phyloP scores from a whole-genome alignment of 2,113 vertebrate species.

The Tragelaphus strepsiceros region DNA sequence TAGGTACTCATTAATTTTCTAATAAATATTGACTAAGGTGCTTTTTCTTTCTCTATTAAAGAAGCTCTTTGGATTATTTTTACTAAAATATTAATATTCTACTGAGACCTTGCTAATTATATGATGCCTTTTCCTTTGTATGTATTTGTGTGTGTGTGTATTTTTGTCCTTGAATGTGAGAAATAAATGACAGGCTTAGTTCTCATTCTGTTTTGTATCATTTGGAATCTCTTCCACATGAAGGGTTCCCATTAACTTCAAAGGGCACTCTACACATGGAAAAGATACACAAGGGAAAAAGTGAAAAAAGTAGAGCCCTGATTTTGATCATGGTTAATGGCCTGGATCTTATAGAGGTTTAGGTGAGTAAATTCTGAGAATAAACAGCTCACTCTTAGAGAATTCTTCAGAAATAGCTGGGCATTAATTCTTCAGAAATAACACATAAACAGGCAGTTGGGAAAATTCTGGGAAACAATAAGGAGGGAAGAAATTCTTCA shows the following conservation, averaged over 20 bases:
- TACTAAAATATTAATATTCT: background rate
- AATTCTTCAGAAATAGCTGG: background rate
- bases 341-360: constrained; percentile 35
- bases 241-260: constrained; percentile 59
- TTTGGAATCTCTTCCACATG: constrained; percentile 71
- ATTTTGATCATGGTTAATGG: constrained; percentile 67
- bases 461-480: background rate
- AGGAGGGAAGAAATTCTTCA: background rate
- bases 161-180: constrained; percentile 45
- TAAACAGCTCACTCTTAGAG: constrained; percentile 28
- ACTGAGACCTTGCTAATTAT: background rate
- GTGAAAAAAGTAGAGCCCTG: constrained; percentile 16
- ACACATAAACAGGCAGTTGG: background rate
- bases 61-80: constrained; percentile 14
- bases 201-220: constrained; percentile 66
- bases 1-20: background rate
- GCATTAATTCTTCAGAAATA: background rate
- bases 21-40: background rate
- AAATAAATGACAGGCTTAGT: background rate
- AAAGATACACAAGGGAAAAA: constrained; percentile 50
- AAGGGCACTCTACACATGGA: constrained; percentile 63
- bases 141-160: background rate
- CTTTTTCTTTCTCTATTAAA: background rate
- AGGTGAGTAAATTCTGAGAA: constrained; percentile 62
- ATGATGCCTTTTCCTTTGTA: background rate